These are phyloP conservation scores for Enteromius mattozi DNA, from an alignment of 2,797 vertebrate species.

Conservation along the genomic window DNA sequence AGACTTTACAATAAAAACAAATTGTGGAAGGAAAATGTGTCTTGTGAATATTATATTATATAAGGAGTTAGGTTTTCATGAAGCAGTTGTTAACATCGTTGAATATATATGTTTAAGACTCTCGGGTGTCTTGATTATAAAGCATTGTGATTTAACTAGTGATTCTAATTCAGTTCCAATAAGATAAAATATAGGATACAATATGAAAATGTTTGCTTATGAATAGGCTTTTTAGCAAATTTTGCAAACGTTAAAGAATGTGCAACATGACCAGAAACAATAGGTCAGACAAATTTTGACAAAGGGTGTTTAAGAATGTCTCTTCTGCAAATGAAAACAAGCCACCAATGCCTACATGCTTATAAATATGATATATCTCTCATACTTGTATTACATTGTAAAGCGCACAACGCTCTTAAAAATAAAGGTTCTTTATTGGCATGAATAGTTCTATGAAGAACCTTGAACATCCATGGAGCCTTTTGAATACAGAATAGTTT, in stretches of 20 bases:
- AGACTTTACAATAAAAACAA: slow-evolving; percentile 75
- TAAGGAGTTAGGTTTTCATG: slow-evolving; percentile 58
- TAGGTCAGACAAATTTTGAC: not conserved
- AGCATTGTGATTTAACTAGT: not conserved
- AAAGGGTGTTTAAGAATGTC: not conserved
- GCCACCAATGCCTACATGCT: too few relatives aligned
- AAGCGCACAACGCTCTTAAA: too few relatives aligned
- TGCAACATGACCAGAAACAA: not conserved
- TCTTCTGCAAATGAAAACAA: too few relatives aligned
- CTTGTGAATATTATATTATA: slow-evolving; percentile 64
- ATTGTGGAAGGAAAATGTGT: slow-evolving; percentile 50
- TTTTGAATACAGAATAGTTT: too few relatives aligned
- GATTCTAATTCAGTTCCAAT: not conserved
- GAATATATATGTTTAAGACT: not conserved
- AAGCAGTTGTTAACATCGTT: not conserved
- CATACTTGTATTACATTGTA: too few relatives aligned
- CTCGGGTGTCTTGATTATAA: not conserved
- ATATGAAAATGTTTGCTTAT: not conserved
- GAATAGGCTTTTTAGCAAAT: not conserved
- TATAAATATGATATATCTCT: too few relatives aligned
- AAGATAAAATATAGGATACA: not conserved
- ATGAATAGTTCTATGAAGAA: too few relatives aligned
- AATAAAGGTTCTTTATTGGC: too few relatives aligned
- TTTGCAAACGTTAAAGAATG: too few relatives aligned
- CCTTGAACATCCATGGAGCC: too few relatives aligned